These are phyloP conservation scores for Leptopilina clavipes DNA, from an alignment of 1,140 invertebrate species.

Conservation along the genomic window DNA sequence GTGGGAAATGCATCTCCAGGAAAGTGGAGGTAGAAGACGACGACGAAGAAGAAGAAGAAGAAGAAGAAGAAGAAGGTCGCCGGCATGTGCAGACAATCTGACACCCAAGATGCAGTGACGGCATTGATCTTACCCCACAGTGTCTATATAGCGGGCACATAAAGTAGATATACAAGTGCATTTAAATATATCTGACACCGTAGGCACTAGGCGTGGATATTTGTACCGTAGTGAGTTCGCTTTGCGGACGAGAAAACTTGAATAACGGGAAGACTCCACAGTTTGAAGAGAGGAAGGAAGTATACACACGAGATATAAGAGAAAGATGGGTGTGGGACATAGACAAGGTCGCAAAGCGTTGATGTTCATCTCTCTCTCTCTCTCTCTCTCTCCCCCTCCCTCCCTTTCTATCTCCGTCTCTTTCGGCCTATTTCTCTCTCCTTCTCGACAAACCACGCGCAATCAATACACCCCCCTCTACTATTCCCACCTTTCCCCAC, in stretches of 20 bases:
- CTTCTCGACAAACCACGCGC: conserved; percentile 56
- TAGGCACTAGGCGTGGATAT: neutral
- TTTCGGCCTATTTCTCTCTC: conserved; percentile 50
- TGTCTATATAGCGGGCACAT: conserved; percentile 24
- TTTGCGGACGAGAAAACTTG: neutral
- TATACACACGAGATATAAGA: neutral
- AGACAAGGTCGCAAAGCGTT: conserved; percentile 42
- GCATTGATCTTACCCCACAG: conserved; percentile 54
- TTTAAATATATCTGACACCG: neutral
- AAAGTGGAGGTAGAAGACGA: neutral
- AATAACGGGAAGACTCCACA: neutral
- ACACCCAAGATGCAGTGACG: conserved; percentile 56
- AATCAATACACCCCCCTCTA: conserved; percentile 67
- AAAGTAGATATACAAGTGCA: neutral
- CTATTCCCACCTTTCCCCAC: conserved; percentile 30
- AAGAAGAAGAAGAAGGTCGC: neutral
- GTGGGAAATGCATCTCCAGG: conserved; percentile 5
- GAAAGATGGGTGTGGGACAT: conserved; percentile 35
- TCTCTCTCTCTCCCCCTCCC: conserved; percentile 45
- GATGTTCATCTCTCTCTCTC: conserved; percentile 53
- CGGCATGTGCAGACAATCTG: conserved; percentile 40
- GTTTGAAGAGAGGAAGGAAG: conserved; percentile 3
- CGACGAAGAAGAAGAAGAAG: neutral
- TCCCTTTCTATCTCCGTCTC: conserved; percentile 48
- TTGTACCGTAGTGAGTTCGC: neutral